These are phyloP conservation scores for Centrocercus urophasianus DNA, from an alignment of 2,113 vertebrate species.

Conservation along the genomic window DNA sequence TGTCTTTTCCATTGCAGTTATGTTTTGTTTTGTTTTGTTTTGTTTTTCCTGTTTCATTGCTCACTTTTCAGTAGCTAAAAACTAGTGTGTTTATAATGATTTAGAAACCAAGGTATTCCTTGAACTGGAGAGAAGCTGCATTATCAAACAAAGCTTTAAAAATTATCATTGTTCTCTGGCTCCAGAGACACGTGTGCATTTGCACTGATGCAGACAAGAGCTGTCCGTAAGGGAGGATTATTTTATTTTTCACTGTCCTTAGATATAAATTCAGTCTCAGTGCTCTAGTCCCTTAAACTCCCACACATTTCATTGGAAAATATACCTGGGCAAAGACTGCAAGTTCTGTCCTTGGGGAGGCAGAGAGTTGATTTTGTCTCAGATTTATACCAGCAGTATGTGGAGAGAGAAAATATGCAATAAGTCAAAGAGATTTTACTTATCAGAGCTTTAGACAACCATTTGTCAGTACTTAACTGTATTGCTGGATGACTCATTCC, in stretches of 20 bases:
- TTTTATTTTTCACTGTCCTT: conserved; percentile 11
- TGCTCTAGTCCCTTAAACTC: conserved; percentile 17
- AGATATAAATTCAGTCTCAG: conserved; percentile 1
- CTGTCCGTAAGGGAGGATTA: not conserved
- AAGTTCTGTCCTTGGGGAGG: conserved; percentile 40
- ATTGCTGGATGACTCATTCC: conserved; percentile 55
- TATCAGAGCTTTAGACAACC: conserved; percentile 52
- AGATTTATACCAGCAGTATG: conserved; percentile 28
- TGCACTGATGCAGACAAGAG: conserved; percentile 18
- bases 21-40: not conserved
- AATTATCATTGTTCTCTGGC: not conserved
- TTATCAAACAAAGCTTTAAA: conserved; percentile 20
- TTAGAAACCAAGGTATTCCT: conserved; percentile 30
- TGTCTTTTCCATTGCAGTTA: conserved; percentile 29
- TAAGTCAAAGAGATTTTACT: conserved; percentile 44
- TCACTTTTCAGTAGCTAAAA: conserved; percentile 40
- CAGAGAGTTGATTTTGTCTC: conserved; percentile 25
- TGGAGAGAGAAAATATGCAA: conserved; percentile 34
- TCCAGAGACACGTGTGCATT: conserved; percentile 17
- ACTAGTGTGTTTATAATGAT: not conserved
- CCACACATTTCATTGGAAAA: conserved; percentile 21
- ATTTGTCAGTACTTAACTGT: conserved; percentile 67
- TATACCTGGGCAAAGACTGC: conserved; percentile 41
- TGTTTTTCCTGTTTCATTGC: not conserved
- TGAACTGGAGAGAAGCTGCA: not conserved